A percentile compares a stretch with the other conserved stretches of the same genome.
phyloP scores from a whole-genome alignment of 2,888 invertebrate species.

The Apomyelois bistriatella region DNA sequence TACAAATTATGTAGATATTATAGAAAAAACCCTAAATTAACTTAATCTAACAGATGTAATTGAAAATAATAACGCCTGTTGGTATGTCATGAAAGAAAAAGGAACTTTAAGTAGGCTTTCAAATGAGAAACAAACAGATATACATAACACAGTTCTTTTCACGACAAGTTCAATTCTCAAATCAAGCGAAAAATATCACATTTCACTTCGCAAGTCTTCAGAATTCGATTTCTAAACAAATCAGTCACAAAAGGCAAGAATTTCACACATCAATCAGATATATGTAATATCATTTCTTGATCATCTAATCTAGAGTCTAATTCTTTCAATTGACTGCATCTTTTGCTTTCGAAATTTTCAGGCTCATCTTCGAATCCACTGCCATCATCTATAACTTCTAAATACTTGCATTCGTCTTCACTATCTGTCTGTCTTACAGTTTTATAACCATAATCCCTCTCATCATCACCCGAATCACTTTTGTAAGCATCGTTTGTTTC shows the following conservation, averaged over 20 bases:
- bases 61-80: background rate
- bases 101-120: background rate
- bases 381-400: slow-evolving; percentile 70
- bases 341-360: slow-evolving; percentile 22
- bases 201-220: background rate
- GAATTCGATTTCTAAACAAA: background rate
- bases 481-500: slow-evolving; percentile 44
- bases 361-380: slow-evolving; percentile 45
- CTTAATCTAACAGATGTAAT: background rate
- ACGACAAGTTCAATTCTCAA: background rate
- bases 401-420: slow-evolving; percentile 60
- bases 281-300: slow-evolving; percentile 29
- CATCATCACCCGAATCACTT: slow-evolving; percentile 43
- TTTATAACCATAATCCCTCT: slow-evolving; percentile 39
- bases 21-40: too few relatives aligned
- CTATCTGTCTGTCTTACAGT: slow-evolving; percentile 51
- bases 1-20: too few relatives aligned
- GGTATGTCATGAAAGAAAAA: background rate
- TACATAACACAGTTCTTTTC: background rate
- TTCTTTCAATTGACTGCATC: slow-evolving; percentile 32
- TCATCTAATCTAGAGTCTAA: slow-evolving; percentile 30
- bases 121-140: background rate
- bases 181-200: background rate
- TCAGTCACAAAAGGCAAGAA: slow-evolving; percentile 2
- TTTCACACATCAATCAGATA: slow-evolving; percentile 30